Percentiles rank a stretch among this genome's conserved stretches.
Evolutionary conservation across 92 coral and sea anemone genomes (phyloP).

Genomic region (Bergia puertoricense): DNA sequence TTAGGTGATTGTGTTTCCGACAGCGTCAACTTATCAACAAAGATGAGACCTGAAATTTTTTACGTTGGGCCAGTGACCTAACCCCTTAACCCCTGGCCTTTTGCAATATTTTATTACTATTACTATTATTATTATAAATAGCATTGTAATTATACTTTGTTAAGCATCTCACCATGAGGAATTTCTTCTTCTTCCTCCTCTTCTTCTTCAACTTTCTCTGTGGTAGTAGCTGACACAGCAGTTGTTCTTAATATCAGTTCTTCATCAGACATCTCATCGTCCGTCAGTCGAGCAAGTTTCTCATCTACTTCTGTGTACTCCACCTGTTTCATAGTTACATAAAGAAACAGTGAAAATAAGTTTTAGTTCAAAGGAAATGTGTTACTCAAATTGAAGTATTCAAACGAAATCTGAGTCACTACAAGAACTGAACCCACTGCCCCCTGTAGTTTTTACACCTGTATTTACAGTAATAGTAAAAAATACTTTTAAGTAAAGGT

Average conservation of each 20-base stretch:
- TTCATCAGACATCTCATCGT: slow-evolving; percentile 93
- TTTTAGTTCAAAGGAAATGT: background rate
- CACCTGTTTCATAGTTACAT: slow-evolving; percentile 57
- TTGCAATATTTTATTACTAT: background rate
- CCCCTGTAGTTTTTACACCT: too few species aligned
- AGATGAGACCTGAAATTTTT: too few species aligned
- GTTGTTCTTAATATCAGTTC: slow-evolving; percentile 56
- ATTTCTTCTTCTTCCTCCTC: slow-evolving; percentile 95
- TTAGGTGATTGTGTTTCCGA: too few species aligned
- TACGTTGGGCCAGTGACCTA: too few species aligned
- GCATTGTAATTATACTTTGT: background rate
- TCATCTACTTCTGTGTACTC: slow-evolving; percentile 99
- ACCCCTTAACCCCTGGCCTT: too few species aligned
- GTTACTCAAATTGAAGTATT: too few species aligned
- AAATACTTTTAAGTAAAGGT: too few species aligned
- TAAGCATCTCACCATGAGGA: slow-evolving; percentile 67
- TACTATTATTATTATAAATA: background rate
- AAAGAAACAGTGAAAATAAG: background rate
- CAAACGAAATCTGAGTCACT: too few species aligned
- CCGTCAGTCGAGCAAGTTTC: slow-evolving; percentile 92
- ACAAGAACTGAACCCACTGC: too few species aligned
- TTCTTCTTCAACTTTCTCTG: slow-evolving; percentile 71
- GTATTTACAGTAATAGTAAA: too few species aligned
- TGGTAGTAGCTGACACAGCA: background rate
- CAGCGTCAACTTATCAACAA: too few species aligned